Evolutionary conservation across 2,113 vertebrate genomes (phyloP).

Genomic region (Strix uralensis): DNA sequence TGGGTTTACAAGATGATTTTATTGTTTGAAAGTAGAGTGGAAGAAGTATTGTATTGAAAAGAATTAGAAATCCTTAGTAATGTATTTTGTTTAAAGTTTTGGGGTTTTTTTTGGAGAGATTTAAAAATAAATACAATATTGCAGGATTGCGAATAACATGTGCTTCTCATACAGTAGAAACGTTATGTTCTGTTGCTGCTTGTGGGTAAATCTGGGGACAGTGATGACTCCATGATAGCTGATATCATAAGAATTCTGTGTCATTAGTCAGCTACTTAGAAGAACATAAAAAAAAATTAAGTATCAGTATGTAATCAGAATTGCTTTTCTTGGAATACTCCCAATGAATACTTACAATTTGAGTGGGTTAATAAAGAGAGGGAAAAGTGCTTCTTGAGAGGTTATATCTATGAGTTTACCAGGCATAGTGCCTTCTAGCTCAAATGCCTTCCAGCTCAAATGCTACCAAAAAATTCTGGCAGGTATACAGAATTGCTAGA

Average conservation of each 20-base stretch:
- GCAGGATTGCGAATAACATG: neutral
- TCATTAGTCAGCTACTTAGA: neutral
- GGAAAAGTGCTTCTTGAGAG: neutral
- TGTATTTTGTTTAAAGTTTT: neutral
- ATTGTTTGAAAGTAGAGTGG: neutral
- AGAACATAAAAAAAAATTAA: neutral
- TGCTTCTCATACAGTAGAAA: neutral
- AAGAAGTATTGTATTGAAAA: neutral
- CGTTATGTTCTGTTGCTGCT: neutral
- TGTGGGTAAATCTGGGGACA: neutral
- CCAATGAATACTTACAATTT: neutral
- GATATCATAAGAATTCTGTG: neutral
- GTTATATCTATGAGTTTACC: neutral
- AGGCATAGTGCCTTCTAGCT: neutral
- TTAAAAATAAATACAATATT: neutral
- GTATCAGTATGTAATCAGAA: neutral
- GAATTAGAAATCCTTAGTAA: neutral
- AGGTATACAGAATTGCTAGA: neutral
- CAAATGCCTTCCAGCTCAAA: neutral
- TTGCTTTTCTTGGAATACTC: neutral
- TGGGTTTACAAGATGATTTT: neutral
- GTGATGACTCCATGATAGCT: neutral
- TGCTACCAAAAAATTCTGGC: neutral
- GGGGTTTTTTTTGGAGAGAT: neutral
- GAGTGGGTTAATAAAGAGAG: neutral